These are phyloP conservation scores for Hypsibius dujardini DNA, from an alignment of 1,140 invertebrate genomes.

Conservation along the genomic window DNA sequence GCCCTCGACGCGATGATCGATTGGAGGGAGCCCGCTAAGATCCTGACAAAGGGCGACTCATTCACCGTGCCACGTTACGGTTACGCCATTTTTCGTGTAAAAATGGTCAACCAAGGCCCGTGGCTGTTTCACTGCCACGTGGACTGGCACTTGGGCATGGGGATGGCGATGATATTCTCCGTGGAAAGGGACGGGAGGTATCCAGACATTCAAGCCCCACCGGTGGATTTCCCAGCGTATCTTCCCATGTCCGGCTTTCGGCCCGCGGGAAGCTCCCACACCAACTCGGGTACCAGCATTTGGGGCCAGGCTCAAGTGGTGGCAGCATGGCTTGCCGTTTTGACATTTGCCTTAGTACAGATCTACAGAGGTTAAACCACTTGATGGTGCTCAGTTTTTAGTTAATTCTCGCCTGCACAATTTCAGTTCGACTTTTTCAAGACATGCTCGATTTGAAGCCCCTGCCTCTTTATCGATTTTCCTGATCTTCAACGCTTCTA, in stretches of 20 bases:
- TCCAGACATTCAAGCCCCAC: not conserved
- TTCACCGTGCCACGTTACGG: not conserved
- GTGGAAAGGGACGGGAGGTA: not conserved
- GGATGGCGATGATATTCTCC: not conserved
- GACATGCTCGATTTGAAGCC: too few species aligned
- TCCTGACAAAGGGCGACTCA: not conserved
- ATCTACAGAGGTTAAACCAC: too few species aligned
- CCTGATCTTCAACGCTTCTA: too few species aligned
- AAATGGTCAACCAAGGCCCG: not conserved
- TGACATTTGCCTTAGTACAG: too few species aligned
- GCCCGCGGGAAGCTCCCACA: too few species aligned
- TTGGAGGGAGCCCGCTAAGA: not conserved
- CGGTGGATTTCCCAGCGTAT: not conserved
- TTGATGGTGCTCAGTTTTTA: too few species aligned
- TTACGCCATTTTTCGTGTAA: not conserved
- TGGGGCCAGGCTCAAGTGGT: too few species aligned
- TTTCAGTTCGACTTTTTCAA: too few species aligned
- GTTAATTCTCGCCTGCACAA: too few species aligned
- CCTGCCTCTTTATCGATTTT: too few species aligned
- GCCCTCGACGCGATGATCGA: not conserved
- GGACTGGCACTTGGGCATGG: not conserved
- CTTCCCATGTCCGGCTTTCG: not conserved
- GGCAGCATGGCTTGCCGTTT: too few species aligned
- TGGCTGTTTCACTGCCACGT: not conserved
- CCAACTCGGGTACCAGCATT: too few species aligned